Percentiles rank a stretch among this genome's conserved stretches.
phyloP scores from a whole-genome alignment of 1,140 invertebrate species.

The Melipona quadrifasciata region DNA sequence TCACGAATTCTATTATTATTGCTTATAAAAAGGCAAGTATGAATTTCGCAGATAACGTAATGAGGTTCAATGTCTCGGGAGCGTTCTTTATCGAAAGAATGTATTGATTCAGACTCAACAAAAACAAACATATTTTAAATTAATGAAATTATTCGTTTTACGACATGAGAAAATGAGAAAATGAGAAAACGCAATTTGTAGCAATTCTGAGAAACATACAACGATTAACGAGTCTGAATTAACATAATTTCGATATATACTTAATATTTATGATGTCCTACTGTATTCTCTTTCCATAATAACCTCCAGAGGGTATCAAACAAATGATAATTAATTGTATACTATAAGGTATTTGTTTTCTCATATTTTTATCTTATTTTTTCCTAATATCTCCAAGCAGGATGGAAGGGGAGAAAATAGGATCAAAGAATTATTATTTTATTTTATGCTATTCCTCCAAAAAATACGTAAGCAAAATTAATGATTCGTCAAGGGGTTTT shows the following conservation, averaged over 20 bases:
- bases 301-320: constrained; percentile 66
- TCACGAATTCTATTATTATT: not conserved
- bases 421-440: constrained; percentile 67
- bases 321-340: constrained; percentile 22
- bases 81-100: constrained; percentile 12
- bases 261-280: constrained; percentile 58
- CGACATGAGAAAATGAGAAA: not conserved
- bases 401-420: constrained; percentile 73
- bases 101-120: constrained; percentile 37
- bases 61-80: constrained; percentile 44
- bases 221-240: constrained; percentile 28
- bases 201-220: not conserved
- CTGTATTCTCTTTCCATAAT: constrained; percentile 73
- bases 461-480: constrained; percentile 33
- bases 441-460: constrained; percentile 34
- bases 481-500: no score
- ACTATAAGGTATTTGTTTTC: constrained; percentile 46
- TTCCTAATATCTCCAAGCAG: constrained; percentile 73
- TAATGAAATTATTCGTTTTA: not conserved
- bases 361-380: constrained; percentile 61
- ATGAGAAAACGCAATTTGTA: not conserved
- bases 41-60: constrained; percentile 51
- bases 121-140: not conserved
- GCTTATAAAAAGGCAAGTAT: constrained; percentile 58
- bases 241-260: constrained; percentile 41